Base-by-base conservation (phyloP, 2,113 vertebrate species). In the Ranitomeya imitator region DNA sequence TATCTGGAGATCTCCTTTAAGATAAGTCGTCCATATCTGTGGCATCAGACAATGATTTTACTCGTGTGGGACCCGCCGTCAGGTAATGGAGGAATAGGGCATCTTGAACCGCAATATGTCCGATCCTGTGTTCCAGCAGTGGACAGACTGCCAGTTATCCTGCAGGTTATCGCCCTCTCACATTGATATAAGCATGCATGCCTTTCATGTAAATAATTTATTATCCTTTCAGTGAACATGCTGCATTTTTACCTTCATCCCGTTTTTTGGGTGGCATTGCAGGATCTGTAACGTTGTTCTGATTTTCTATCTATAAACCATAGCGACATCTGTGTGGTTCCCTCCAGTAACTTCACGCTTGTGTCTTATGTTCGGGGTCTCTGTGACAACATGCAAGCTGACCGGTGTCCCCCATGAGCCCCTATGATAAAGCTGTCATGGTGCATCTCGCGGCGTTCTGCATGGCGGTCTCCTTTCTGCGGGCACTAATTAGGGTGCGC, bases 401-500 rank as follows among this genome's bases (percentile, higher is more conserved):
- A 13, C n/a, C 23, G 86, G 77, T 76, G 69, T 7, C 85, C 59
- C 7, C 37, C 11, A 90, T 76, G 2, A 79, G 2, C 7, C 18
- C 7, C 84, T 79, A 8, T 19, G 65, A 69, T 45, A 3, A 77
- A 86, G 7, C 79, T 90, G 61, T 0, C 69, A 77, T 77, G 59
- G 21, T 84, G 6, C 15, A 88, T 26, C 51, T 23, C 9, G 52
- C 55, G 6, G 45, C 59, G 63, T 89, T 74, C 23, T 73, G 78
- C 13, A 79, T 61, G 16, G 7, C 45, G 86, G 57, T 2, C 16
- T 89, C 79, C 12, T 85, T 0, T 0, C 60, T 89, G 18, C 21
- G 10, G 86, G 21, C 3, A 80, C 7, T 61, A 82, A 83, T 88
- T 90, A 86, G 9, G 86, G 52, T 4, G 82, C 74, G 6, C 3